Evolutionary conservation across 2,797 vertebrate genomes (phyloP), one percentile per base, ranked within the genome.

Genomic region (Harpagifer antarcticus): DNA sequence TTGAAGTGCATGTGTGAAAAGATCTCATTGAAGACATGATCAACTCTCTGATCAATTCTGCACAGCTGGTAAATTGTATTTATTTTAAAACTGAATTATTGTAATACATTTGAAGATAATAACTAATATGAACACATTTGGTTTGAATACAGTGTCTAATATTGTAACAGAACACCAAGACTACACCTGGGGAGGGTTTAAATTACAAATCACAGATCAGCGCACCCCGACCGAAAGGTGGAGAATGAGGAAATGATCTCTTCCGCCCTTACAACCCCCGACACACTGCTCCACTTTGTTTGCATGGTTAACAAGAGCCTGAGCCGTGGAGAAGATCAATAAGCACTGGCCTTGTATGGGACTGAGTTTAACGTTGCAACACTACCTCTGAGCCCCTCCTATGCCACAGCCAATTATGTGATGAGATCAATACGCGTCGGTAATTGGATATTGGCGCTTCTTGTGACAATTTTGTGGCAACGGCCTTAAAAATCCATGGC

Each of bases 271-370:
- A 12, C 63, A 81, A 78, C 79, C 72, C 13, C 17, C 76, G 43
- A 81, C 89, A 85, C 73, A 59, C 78, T 74, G 79, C 69, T 88
- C 86, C 88, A 87, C 88, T 93, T 91, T 92, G 92, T 94, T 93
- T 91, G 93, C 92, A 91, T 93, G 93, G 94, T 95, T 95, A 94
- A 92, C 88, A 82, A 83, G 88, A 70, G 84, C 40, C 82, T 50
- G 73, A 87, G 74, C 84, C 40, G 9, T 54, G 82, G 64, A 74
- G 63, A 43, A 31, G 81, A 95, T 94, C 94, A 89, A 95, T 95
- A 92, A 48, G 48, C 16, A 23, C 72, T 57, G 40, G 79, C 76
- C 81, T 79, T 90, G 91, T 79, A 91, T 73, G 79, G 82, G 83
- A 85, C 70, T 17, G 69, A 73, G 82, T 82, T 83, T 63, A 86